phyloP scores from a whole-genome alignment of 1,140 invertebrate genomes.

The Coelopa frigida region DNA sequence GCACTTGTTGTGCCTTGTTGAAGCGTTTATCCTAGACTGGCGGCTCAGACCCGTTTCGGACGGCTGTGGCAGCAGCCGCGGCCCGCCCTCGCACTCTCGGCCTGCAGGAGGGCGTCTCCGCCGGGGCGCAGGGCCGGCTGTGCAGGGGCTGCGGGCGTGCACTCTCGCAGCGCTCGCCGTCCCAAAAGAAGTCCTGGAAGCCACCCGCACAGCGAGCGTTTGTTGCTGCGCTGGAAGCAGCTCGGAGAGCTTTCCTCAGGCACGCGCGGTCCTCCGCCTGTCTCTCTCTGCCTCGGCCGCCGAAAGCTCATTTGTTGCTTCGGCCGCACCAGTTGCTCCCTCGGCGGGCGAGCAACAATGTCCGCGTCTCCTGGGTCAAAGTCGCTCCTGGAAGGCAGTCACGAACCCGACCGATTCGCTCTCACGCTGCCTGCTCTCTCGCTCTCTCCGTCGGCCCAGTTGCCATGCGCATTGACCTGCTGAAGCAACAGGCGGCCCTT shows the following conservation, averaged over 20 bases:
- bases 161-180: too few relatives aligned
- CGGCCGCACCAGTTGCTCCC: slow-evolving; percentile 6
- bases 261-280: not conserved
- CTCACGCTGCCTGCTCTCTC: not conserved
- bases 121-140: not conserved
- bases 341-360: not conserved
- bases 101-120: not conserved
- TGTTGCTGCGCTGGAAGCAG: not conserved
- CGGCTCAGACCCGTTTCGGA: slow-evolving; percentile 18
- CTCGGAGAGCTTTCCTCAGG: not conserved
- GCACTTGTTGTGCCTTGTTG: slow-evolving; percentile 44
- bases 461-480: slow-evolving; percentile 6
- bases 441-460: not conserved
- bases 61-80: slow-evolving; percentile 6
- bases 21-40: slow-evolving; percentile 46
- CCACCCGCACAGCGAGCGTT: too few relatives aligned
- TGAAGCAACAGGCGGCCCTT: slow-evolving; percentile 7
- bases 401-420: slow-evolving; percentile 8
- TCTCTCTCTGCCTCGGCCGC: not conserved
- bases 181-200: too few relatives aligned
- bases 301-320: slow-evolving; percentile 11
- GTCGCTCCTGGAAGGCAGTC: not conserved
- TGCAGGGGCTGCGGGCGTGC: not conserved
- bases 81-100: not conserved
- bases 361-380: not conserved